Evolutionary conservation across 53 echinoderm and acorn worm genomes (phyloP), one percentile per base, ranked within the genome.

Genomic region (Luidia sarsii): DNA sequence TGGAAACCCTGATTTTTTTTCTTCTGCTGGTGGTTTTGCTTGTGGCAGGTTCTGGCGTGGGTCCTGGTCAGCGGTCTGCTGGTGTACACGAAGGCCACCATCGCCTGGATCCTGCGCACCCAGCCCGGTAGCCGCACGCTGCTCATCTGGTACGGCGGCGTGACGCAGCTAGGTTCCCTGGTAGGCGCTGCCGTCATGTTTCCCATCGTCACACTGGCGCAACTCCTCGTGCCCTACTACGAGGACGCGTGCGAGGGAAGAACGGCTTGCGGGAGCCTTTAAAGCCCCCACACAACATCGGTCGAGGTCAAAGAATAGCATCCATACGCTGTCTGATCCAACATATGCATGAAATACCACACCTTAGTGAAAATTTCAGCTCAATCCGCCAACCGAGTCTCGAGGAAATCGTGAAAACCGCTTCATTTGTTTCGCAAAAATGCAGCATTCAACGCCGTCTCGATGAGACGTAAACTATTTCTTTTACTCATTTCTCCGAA

Each of bases 61-160:
- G 67, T 99, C 18, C 80, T 83, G 1, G 81, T 87, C 30, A 70
- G 65, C 16, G 99, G 94, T 21, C 57, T 99, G 21, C 82, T 92
- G 38, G 68, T 91, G 5, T 99, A 94, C 82, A 94, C 91, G 64
- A 99, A 99, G 68, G 99, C 93, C 1, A 99, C 93, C 16, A 88
- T 99, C 8, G 99, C 89, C 1, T 91, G 93, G 87, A 99, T 99
- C 37, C 89, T 93, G 7, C 91, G 99, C 10, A 88, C 87, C 57
- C 90, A 93, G 34, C 89, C 90, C 10, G 70, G 94, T 70, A 94
- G 91, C 73, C 86, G 99, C n/a, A 52, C 65, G 14, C 87, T 93
- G n/a, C 87, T 99, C 39, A 94, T 99, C 53, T 86, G 87, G 88
- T 99, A 83, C 82, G 99, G 99, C 24, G 91, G 85, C n/a, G 86